These are phyloP conservation scores for Pristionchus exspectatus DNA, from an alignment of 2,888 invertebrate genomes.

Conservation along the genomic window DNA sequence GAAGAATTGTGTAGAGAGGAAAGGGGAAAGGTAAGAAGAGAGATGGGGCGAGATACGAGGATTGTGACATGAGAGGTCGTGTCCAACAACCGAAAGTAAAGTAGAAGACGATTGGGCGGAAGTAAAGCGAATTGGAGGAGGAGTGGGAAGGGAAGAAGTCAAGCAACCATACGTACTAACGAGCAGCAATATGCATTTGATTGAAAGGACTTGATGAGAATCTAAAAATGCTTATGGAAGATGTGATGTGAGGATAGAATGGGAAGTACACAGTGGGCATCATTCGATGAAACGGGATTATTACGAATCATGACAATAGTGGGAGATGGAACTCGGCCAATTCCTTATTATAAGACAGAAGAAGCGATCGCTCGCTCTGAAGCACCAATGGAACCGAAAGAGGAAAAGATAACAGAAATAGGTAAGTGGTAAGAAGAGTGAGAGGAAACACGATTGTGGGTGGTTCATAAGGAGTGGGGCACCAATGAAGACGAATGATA, in stretches of 20 bases:
- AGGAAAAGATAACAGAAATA: slow-evolving; percentile 11
- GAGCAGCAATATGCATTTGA: slow-evolving; percentile 44
- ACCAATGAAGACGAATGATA: slow-evolving; percentile 10
- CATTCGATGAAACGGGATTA: slow-evolving; percentile 25
- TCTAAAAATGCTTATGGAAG: not conserved
- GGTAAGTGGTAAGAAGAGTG: slow-evolving; percentile 3
- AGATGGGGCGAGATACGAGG: slow-evolving; percentile 28
- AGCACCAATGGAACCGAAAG: slow-evolving; percentile 45
- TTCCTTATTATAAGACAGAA: not conserved
- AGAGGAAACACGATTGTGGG: not conserved
- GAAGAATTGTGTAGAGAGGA: slow-evolving; percentile 47
- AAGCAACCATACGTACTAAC: slow-evolving; percentile 41
- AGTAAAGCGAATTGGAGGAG: slow-evolving; percentile 1
- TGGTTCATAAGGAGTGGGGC: not conserved
- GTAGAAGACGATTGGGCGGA: slow-evolving; percentile 29
- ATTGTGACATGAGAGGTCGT: slow-evolving; percentile 52
- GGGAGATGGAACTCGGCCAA: not conserved
- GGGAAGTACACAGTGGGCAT: slow-evolving; percentile 34
- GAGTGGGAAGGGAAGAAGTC: not conserved
- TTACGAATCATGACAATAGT: slow-evolving; percentile 36
- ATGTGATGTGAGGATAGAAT: slow-evolving; percentile 22
- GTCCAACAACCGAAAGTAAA: slow-evolving; percentile 48
- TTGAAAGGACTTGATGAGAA: slow-evolving; percentile 32
- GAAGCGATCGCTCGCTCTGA: slow-evolving; percentile 25
- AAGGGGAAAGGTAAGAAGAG: slow-evolving; percentile 28